Conservation (phyloP, 2,888 invertebrate genomes). For the Agrochola lychnidis region DNA sequence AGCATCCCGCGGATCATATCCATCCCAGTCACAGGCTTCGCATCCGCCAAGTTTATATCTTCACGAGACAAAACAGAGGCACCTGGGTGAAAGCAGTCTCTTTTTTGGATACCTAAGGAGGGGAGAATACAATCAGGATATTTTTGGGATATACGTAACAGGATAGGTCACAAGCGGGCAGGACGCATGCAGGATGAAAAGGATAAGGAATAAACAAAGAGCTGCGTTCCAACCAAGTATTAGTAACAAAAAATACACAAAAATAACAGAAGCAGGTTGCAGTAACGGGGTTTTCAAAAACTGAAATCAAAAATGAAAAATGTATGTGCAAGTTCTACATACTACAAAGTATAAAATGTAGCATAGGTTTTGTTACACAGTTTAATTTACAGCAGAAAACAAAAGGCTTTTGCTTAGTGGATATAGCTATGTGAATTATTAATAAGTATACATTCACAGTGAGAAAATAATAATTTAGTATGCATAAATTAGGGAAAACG, state of each 20-base stretch:
- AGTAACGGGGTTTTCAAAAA: slow-evolving; percentile 4
- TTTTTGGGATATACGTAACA: slow-evolving; percentile 49
- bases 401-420: not conserved
- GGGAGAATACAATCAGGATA: slow-evolving; percentile 75
- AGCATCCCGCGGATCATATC: slow-evolving; percentile 97
- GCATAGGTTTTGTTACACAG: slow-evolving; percentile 1
- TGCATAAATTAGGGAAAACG: slow-evolving; percentile 3
- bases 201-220: slow-evolving; percentile 70
- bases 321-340: slow-evolving; percentile 19
- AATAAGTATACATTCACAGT: slow-evolving; percentile 15
- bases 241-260: slow-evolving; percentile 74
- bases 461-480: not conserved
- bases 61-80: slow-evolving; percentile 93
- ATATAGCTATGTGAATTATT: not conserved
- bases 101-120: slow-evolving; percentile 90
- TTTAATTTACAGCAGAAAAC: slow-evolving; percentile 1
- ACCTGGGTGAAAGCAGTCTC: slow-evolving; percentile 98
- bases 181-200: slow-evolving; percentile 65
- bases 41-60: slow-evolving; percentile 91
- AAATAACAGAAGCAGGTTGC: slow-evolving; percentile 29
- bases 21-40: slow-evolving; percentile 91
- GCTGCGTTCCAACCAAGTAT: slow-evolving; percentile 89
- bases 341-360: slow-evolving; percentile 33
- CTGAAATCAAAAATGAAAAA: slow-evolving; percentile 5
- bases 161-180: slow-evolving; percentile 61